These are phyloP conservation scores for Tenrec ecaudatus DNA, from an alignment of 2,113 vertebrate species.

Conservation along the genomic window DNA sequence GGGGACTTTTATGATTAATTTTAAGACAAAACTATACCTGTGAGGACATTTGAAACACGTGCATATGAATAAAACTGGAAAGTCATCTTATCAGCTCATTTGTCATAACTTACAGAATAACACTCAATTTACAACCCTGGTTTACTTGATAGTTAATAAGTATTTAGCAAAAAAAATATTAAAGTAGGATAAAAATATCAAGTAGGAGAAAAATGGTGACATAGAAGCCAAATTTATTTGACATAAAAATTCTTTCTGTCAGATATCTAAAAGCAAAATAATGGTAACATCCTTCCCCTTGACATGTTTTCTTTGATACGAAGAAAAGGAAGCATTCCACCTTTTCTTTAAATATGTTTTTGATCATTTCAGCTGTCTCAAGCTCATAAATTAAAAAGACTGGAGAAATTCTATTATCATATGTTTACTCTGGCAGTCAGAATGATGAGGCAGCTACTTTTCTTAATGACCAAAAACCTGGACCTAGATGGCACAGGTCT, in stretches of 20 bases:
- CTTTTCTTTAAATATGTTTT: conserved; percentile 8
- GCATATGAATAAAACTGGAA: not conserved
- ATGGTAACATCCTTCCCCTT: not conserved
- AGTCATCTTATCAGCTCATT: not conserved
- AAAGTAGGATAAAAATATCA: conserved; percentile 14
- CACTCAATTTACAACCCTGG: conserved; percentile 16
- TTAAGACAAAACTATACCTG: not conserved
- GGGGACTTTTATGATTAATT: not conserved
- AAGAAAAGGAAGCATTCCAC: not conserved
- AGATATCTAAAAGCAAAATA: not conserved
- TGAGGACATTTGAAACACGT: not conserved
- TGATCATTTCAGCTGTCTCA: not conserved
- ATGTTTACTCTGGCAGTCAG: not conserved
- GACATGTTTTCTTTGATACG: not conserved
- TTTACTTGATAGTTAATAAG: conserved; percentile 24
- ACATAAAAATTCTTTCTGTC: not conserved
- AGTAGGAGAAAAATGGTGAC: not conserved
- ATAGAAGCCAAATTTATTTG: not conserved
- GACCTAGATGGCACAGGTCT: not conserved
- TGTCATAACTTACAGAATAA: not conserved
- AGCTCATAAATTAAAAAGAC: not conserved
- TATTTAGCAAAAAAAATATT: conserved; percentile 15
- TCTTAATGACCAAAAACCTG: not conserved
- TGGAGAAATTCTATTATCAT: not conserved
- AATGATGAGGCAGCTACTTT: not conserved